A percentile compares a stretch with the other conserved stretches of the same genome.
Evolutionary conservation across 2,888 invertebrate species (phyloP).

Genomic region (Cataglyphis albicans): DNA sequence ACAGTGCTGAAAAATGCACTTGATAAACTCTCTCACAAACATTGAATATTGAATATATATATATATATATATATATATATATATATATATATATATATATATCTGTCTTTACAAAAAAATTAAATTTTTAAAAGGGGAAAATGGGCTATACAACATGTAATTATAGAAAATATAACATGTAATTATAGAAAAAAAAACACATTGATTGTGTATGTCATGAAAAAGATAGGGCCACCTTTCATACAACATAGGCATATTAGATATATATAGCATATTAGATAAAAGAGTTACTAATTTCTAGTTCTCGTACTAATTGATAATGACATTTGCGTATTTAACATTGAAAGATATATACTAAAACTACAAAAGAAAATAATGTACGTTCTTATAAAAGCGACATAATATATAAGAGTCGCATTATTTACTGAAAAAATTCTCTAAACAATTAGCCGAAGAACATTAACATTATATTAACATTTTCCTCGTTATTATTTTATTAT

Average conservation of each 20-base stretch:
- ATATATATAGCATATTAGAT: neutral
- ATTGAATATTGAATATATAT: conserved; percentile 3
- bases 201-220: neutral
- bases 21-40: conserved; percentile 31
- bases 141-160: conserved; percentile 17
- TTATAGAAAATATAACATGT: conserved; percentile 13
- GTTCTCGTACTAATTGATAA: conserved; percentile 30
- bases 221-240: conserved; percentile 18
- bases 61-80: neutral
- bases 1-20: conserved; percentile 37
- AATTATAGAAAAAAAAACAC: conserved; percentile 18
- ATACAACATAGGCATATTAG: conserved; percentile 17
- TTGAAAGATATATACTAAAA: conserved; percentile 13
- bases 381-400: neutral
- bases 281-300: conserved; percentile 2
- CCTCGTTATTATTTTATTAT: conserved; percentile 12
- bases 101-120: conserved; percentile 27
- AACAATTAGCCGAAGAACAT: conserved; percentile 7
- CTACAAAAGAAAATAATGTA: conserved; percentile 3
- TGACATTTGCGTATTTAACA: conserved; percentile 15
- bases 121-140: conserved; percentile 11
- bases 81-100: too few relatives aligned
- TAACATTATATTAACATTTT: conserved; percentile 36
- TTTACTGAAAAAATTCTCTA: conserved; percentile 15
- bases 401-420: conserved; percentile 19